Evolutionary conservation across 2,797 vertebrate genomes (phyloP), one percentile per base, ranked within the genome.

Genomic region (Lacerta agilis): DNA sequence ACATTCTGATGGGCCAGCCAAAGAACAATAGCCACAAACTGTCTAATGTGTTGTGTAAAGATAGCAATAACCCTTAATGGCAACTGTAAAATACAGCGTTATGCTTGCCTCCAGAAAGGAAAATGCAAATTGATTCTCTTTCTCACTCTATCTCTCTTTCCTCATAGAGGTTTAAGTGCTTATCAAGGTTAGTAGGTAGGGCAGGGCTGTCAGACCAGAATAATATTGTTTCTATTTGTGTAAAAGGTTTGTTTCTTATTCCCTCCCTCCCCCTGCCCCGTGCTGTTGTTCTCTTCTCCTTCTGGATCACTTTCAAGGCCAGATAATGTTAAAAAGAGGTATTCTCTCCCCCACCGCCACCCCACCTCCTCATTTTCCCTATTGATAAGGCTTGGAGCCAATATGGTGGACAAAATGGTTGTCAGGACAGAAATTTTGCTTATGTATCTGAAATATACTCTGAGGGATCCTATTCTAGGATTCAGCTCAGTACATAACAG

Each of bases 1-100:
- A 96, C 94, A 91, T 96, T 97, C 96, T 96, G 96, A 96, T 97
- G 96, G 97, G 97, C 95, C 96, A 97, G 94, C 95, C 96, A 95
- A 78, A 17, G 94, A 92, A 95, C 80, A 93, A 95, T 79, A 89
- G 91, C 82, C 86, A 91, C 95, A 92, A 95, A 95, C 90, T 49
- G 82, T 92, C 90, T 95, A 90, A 96, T 94, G 92, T 78, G 1
- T 85, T 89, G 83, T 89, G 94, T 93, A 94, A 92, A 93, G 91
- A 90, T 43, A 93, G 92, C 91, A 95, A 92, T 94, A 96, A 94
- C 92, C 86, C 91, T 95, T 97, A 94, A 96, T 94, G 91, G 92
- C 91, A 93, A 94, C 90, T 91, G 94, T 90, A 95, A 96, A 96
- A 94, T 90, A 91, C 94, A 83, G 82, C 94, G 91, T 95, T 96